Base-by-base conservation (phyloP, 2,113 vertebrate genomes). In the Plecotus auritus region DNA sequence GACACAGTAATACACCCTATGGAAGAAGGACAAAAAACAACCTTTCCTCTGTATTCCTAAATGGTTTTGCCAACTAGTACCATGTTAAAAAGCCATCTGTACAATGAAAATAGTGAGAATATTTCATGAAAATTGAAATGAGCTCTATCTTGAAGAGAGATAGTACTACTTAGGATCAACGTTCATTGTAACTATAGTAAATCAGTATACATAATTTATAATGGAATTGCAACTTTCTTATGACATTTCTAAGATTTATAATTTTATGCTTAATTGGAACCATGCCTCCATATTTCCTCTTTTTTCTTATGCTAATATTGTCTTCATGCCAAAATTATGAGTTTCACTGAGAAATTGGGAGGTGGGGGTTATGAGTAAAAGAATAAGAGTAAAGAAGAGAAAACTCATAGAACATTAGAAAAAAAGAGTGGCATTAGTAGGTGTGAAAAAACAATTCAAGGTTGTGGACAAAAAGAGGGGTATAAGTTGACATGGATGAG, bases 401-500 rank as follows among this genome's bases (percentile, higher is more conserved):
- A 81, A 72, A 23, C 13, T 6, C 14, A 10, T 22, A 5, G 13
- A 32, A 67, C 11, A 28, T 35, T 13, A 49, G 35, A 16, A 72
- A 61, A 49, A 70, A 40, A 26, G 8, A 70, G 5, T n/a, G 2
- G 2, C n/a, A 14, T 77, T n/a, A 14, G 10, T 23, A 42, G 1
- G 3, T 35, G 30, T n/a, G 40, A 76, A 10, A 42, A 10, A 40
- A 59, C 56, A 67, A 51, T 32, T 69, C 23, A n/a, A 56, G 10
- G 26, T 49, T 47, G 9, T 32, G 16, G 6, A 28, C 11, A n/a
- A 28, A 69, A 8, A 9, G 23, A 56, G 1, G 2, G 10, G 5
- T 80, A 5, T 4, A 30, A 18, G 26, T 16, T 40, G n/a, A 4
- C 0, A 0, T 7, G 11, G 16, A 54, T 37, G 13, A 30, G 37